Evolutionary conservation across 2,113 vertebrate species (phyloP), one percentile per base, ranked within the genome.

Genomic region (Triplophysa rosa): DNA sequence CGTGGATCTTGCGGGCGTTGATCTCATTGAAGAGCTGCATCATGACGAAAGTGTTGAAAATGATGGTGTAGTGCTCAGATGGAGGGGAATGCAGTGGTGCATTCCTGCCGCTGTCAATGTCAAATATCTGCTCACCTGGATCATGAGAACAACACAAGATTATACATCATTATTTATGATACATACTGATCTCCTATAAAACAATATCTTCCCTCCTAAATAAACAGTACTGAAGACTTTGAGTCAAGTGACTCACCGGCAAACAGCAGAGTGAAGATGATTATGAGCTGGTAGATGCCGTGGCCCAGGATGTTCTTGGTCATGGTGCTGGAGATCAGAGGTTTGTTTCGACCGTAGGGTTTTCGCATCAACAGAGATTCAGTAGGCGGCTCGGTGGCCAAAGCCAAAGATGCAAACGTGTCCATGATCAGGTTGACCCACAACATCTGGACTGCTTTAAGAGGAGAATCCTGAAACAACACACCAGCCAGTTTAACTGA

Each of bases 1-100:
- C 97, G 0, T 99, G 98, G 91, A 99, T 98, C 86, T 99, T 99
- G 54, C 97, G 95, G 26, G 98, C 98, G 0, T 99, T 99, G 91
- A 99, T 96, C 89, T 99, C 98, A 2, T 99, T 99, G 90, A 99
- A 99, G 74, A 99, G 95, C 89, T 99, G 98, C 98, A 99, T 99
- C 96, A 99, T 95, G 89, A 99, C 98, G 8, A 99, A 99, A 64
- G 96, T 96, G 91, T 99, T 99, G 93, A 99, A 99, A 89, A 99
- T 98, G 89, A 99, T 98, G 85, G 98, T 99, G 88, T 99, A 99
- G 87, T 99, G 98, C 73, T 99, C 98, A 0, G 98, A 98, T 12
- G 97, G 97, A 5, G 98, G 98, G 0, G 98, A 93, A 86, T 99
- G 97, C 14, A 99, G 95, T 0, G 98, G 98, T 0, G 97, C 97